A percentile compares a stretch with the other conserved stretches of the same genome.
Evolutionary conservation across 2,797 vertebrate species (phyloP).

Genomic region (Chaetodon trifasciatus): DNA sequence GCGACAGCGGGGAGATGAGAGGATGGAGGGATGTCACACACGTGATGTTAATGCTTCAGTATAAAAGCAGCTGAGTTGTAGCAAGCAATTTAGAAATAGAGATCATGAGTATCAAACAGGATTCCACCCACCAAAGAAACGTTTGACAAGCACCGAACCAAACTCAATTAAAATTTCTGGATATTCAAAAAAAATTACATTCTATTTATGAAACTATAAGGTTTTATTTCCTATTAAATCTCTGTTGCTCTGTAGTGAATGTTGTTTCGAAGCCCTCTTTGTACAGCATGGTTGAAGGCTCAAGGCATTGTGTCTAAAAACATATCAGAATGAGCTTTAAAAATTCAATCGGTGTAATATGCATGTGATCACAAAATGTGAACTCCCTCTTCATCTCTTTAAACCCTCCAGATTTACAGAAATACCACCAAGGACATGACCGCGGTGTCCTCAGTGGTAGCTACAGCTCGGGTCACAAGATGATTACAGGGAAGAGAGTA

Average conservation of each 20-base stretch:
- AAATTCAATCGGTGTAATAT: not conserved
- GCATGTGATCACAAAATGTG: not conserved
- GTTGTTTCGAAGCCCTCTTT: not conserved
- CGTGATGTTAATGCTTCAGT: constrained; percentile 11
- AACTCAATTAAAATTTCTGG: not conserved
- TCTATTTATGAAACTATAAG: not conserved
- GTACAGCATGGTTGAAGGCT: not conserved
- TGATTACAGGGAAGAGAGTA: constrained; percentile 7
- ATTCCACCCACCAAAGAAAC: not conserved
- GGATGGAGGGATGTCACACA: constrained; percentile 15
- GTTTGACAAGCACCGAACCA: not conserved
- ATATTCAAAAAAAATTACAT: not conserved
- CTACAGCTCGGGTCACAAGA: constrained; percentile 4
- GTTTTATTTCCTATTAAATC: not conserved
- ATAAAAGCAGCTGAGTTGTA: not conserved
- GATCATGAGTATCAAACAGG: not conserved
- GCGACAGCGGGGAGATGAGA: constrained; percentile 1
- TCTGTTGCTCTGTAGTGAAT: not conserved
- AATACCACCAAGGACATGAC: constrained; percentile 12
- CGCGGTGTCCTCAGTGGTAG: not conserved
- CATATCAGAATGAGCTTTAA: not conserved
- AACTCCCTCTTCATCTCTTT: not conserved
- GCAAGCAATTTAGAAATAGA: not conserved
- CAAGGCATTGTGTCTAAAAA: not conserved
- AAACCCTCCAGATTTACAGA: not conserved